These are phyloP conservation scores for Dasyurus viverrinus DNA, from an alignment of 2,113 vertebrate genomes.

Conservation along the genomic window DNA sequence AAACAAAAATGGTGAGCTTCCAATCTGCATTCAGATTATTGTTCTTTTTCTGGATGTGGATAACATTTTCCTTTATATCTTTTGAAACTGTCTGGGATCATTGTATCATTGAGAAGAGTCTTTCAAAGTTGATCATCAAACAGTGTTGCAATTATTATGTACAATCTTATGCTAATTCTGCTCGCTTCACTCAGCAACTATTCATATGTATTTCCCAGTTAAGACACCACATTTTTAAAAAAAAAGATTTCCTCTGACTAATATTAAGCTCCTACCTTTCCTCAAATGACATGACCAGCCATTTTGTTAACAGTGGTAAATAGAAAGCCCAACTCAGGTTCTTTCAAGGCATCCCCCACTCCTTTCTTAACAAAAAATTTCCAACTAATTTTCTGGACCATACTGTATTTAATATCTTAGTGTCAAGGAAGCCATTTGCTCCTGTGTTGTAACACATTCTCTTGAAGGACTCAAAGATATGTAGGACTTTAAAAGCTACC, in stretches of 20 bases:
- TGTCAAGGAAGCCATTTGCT: neutral
- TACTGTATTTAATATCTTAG: neutral
- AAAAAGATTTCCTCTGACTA: neutral
- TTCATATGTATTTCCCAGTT: too few species aligned
- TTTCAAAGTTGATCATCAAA: too few species aligned
- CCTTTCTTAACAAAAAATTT: neutral
- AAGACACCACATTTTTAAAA: neutral
- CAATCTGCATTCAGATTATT: too few species aligned
- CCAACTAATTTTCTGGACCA: neutral
- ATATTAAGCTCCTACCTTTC: neutral
- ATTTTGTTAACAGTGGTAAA: neutral
- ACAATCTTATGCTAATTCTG: too few species aligned
- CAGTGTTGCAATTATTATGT: too few species aligned
- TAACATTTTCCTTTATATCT: too few species aligned
- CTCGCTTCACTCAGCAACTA: too few species aligned
- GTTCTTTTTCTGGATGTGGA: too few species aligned
- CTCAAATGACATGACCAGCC: neutral
- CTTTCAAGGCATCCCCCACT: neutral
- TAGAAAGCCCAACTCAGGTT: neutral
- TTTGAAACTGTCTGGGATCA: too few species aligned
- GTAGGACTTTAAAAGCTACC: too few species aligned
- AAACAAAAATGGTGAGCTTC: too few species aligned
- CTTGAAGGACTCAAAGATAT: neutral
- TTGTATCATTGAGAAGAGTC: too few species aligned
- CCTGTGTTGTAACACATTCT: neutral